phyloP scores from a whole-genome alignment of 2,113 vertebrate species.

The Cephalopterus ornatus region DNA sequence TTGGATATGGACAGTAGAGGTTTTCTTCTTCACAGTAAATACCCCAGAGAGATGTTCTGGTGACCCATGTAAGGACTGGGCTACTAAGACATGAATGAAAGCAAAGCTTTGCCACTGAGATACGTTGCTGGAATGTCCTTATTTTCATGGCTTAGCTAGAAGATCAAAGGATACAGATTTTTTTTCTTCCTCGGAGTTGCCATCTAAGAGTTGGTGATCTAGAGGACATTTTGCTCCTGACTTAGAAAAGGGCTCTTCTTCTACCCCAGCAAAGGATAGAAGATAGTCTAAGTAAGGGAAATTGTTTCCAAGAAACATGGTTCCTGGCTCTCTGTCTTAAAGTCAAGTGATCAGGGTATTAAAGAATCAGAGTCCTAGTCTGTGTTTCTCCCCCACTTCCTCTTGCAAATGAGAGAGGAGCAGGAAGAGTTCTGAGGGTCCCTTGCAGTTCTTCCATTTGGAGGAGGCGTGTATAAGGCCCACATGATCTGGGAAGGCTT shows the following conservation, averaged over 20 bases:
- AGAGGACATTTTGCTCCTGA: background rate
- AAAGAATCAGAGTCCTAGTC: background rate
- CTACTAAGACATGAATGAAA: background rate
- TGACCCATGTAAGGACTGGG: background rate
- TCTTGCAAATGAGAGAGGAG: background rate
- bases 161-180: background rate
- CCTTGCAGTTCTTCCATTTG: background rate
- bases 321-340: background rate
- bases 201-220: background rate
- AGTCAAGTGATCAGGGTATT: background rate
- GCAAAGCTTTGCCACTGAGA: background rate
- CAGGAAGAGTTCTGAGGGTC: background rate
- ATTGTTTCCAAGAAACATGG: background rate
- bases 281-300: background rate
- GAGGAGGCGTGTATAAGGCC: background rate
- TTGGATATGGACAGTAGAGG: background rate
- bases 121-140: background rate
- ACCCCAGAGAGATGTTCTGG: background rate
- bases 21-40: background rate
- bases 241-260: background rate
- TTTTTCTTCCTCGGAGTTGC: background rate
- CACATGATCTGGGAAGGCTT: background rate
- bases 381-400: background rate
- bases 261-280: background rate
- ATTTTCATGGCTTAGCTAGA: background rate